Evolutionary conservation across 2,888 invertebrate genomes (phyloP).

Genomic region (Agonopterix heracliana): DNA sequence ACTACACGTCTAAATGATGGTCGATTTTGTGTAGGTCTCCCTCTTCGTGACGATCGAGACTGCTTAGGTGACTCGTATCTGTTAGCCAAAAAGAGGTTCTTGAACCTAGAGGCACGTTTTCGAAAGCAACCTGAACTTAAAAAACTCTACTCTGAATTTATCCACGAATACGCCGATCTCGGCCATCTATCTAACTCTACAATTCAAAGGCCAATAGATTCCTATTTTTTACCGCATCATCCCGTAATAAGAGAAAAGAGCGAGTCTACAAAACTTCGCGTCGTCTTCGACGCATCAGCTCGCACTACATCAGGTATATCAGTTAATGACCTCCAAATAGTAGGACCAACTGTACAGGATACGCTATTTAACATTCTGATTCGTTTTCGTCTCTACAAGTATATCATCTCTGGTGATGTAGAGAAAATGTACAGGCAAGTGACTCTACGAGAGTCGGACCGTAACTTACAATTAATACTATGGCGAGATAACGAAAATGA

Average conservation of each 20-base stretch:
- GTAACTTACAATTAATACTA: constrained; percentile 12
- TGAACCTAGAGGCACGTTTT: constrained; percentile 5
- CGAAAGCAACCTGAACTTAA: constrained; percentile 1
- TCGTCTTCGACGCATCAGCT: too few species aligned
- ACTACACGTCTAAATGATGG: constrained; percentile 1
- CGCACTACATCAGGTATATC: constrained; percentile 3
- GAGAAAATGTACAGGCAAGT: constrained; percentile 15
- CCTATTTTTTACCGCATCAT: not conserved
- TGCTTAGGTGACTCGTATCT: not conserved
- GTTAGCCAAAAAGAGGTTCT: not conserved
- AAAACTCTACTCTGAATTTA: constrained; percentile 1
- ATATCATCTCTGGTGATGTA: constrained; percentile 14
- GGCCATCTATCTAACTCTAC: not conserved
- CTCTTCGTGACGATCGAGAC: not conserved
- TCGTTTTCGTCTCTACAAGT: constrained; percentile 13
- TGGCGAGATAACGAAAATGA: constrained; percentile 5
- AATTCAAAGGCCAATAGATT: not conserved
- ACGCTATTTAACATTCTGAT: constrained; percentile 9
- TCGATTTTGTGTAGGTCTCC: not conserved
- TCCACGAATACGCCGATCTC: not conserved
- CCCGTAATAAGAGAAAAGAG: not conserved
- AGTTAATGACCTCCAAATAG: constrained; percentile 8
- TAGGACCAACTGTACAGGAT: constrained; percentile 11
- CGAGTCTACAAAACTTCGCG: not conserved
- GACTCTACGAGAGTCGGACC: constrained; percentile 2